phyloP scores from a whole-genome alignment of 2,113 vertebrate genomes.

The Uropsilus gracilis region DNA sequence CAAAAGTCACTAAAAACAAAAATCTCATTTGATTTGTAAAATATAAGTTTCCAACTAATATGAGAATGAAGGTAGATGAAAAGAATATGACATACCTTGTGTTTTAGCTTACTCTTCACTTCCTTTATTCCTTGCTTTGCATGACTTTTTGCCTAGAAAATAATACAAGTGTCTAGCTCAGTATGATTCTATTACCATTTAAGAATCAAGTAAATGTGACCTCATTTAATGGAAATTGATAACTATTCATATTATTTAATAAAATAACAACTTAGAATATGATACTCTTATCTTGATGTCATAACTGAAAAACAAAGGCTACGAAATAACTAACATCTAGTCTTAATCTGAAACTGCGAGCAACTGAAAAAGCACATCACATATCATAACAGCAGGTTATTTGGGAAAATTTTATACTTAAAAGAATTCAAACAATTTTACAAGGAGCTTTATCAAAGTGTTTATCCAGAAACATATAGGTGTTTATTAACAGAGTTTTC shows the following conservation, averaged over 20 bases:
- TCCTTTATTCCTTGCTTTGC: constrained; percentile 95
- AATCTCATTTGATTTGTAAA: constrained; percentile 83
- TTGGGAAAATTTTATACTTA: constrained; percentile 61
- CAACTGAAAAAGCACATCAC: constrained; percentile 43
- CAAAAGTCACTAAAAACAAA: constrained; percentile 91
- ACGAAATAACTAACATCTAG: not conserved
- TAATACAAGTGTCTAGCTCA: constrained; percentile 37
- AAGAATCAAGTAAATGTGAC: not conserved
- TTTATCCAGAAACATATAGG: constrained; percentile 72
- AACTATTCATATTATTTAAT: not conserved
- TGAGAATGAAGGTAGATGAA: constrained; percentile 50
- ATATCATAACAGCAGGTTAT: constrained; percentile 29
- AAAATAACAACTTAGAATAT: constrained; percentile 37
- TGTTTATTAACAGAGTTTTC: constrained; percentile 66
- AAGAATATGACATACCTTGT: constrained; percentile 88
- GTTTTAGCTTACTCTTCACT: constrained; percentile 95
- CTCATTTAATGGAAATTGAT: constrained; percentile 18
- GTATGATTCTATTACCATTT: not conserved
- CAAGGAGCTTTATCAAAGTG: not conserved
- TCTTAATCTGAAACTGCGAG: constrained; percentile 57
- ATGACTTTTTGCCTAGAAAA: constrained; percentile 93
- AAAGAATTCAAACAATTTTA: constrained; percentile 55
- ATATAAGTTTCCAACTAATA: constrained; percentile 77
- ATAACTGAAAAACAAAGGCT: not conserved
- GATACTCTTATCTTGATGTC: too few species aligned